Percentiles rank a stretch among this genome's conserved stretches.
Conservation (phyloP, 1,140 invertebrate genomes). For the Atta texana region DNA sequence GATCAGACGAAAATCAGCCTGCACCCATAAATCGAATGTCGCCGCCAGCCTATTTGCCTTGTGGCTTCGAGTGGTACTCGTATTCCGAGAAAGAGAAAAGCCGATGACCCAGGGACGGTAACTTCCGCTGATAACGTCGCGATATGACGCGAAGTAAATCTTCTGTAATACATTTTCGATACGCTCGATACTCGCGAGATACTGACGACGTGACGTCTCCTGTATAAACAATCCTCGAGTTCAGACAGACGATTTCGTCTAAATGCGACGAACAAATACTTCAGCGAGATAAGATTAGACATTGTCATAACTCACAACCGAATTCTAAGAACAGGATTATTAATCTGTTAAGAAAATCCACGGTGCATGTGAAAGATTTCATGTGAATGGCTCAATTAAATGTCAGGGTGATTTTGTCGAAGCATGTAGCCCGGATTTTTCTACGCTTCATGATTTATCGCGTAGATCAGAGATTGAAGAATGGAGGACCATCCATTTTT, state of each 20-base stretch:
- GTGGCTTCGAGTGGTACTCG: neutral
- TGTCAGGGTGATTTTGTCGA: neutral
- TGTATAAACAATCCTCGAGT: neutral
- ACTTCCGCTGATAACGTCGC: slow-evolving; percentile 64
- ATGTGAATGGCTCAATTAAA: slow-evolving; percentile 35
- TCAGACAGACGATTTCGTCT: neutral
- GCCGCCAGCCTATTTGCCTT: slow-evolving; percentile 1
- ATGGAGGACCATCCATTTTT: slow-evolving; percentile 23
- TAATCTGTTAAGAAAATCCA: neutral
- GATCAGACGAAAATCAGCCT: slow-evolving; percentile 54
- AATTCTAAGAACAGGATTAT: neutral
- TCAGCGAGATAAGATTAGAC: slow-evolving; percentile 27
- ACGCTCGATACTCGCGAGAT: neutral
- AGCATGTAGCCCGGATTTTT: slow-evolving; percentile 8
- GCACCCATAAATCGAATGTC: slow-evolving; percentile 37
- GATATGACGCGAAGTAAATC: slow-evolving; percentile 19
- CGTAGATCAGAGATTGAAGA: neutral
- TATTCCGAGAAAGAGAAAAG: slow-evolving; percentile 35
- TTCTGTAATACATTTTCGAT: slow-evolving; percentile 9
- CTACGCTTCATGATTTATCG: slow-evolving; percentile 27
- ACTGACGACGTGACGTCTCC: neutral
- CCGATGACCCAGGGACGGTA: slow-evolving; percentile 43
- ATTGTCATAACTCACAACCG: neutral
- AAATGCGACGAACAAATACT: neutral
- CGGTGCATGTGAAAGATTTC: neutral